Evolutionary conservation across 92 coral and sea anemone species (phyloP).

Genomic region (Zoanthus gigantus): DNA sequence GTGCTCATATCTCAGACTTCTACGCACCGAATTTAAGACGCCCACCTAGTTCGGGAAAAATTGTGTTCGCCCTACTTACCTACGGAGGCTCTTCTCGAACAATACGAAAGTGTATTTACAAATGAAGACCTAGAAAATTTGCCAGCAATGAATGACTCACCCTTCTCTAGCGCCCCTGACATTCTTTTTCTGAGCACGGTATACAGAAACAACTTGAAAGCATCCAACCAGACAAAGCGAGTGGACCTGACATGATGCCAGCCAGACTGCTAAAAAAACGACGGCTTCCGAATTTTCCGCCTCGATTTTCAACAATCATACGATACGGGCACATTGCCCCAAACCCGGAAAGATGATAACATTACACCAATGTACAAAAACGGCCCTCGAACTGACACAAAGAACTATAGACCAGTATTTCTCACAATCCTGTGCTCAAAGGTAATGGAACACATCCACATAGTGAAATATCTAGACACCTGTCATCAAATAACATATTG

Average conservation of each 20-base stretch:
- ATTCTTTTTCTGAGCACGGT: constrained; percentile 5
- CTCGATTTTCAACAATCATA: constrained; percentile 41
- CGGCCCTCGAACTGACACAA: constrained; percentile 6
- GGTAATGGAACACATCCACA: not conserved
- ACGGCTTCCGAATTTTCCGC: constrained; percentile 34
- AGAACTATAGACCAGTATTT: constrained; percentile 5
- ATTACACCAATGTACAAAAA: constrained; percentile 23
- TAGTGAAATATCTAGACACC: constrained; percentile 7
- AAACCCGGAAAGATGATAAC: constrained; percentile 18
- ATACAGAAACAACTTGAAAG: constrained; percentile 53
- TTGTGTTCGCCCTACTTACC: constrained; percentile 6
- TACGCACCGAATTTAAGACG: constrained; percentile 47
- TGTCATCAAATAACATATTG: constrained; percentile 5
- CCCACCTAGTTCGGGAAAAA: constrained; percentile 55
- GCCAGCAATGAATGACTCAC: constrained; percentile 25
- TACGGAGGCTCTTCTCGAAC: constrained; percentile 51
- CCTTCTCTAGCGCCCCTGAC: constrained; percentile 46
- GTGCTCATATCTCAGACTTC: constrained; percentile 57
- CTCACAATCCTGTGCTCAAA: not conserved
- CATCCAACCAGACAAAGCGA: constrained; percentile 50
- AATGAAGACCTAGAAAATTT: constrained; percentile 43
- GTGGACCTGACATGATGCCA: constrained; percentile 56
- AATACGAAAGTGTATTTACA: constrained; percentile 61
- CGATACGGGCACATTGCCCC: constrained; percentile 1
- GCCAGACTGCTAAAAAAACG: constrained; percentile 28